These are phyloP conservation scores for Glaucomys volans DNA, from an alignment of 2,113 vertebrate genomes.

Conservation along the genomic window DNA sequence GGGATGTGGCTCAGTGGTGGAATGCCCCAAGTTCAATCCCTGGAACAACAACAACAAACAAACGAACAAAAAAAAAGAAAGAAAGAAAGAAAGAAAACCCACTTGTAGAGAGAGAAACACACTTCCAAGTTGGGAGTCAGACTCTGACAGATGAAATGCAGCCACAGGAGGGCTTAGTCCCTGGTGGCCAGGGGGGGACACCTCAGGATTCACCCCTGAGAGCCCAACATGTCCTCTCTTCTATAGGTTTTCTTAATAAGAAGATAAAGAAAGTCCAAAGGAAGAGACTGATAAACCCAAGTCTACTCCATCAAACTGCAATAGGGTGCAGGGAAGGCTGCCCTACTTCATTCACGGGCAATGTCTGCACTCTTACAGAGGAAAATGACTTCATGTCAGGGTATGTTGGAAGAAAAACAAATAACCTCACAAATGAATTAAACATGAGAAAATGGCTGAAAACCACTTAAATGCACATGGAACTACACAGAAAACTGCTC, in stretches of 20 bases:
- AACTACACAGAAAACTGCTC: neutral
- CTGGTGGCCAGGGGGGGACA: too few species aligned
- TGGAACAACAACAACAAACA: too few species aligned
- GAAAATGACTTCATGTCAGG: neutral
- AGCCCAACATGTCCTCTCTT: too few species aligned
- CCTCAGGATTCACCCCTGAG: too few species aligned
- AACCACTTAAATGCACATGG: neutral
- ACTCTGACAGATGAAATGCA: too few species aligned
- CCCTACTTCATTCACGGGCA: neutral
- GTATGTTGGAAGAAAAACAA: neutral
- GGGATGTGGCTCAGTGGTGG: too few species aligned
- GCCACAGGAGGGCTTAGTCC: too few species aligned
- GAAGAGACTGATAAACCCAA: neutral
- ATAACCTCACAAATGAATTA: neutral
- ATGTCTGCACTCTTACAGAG: neutral
- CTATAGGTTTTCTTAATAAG: neutral
- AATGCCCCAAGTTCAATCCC: too few species aligned
- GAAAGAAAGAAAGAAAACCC: too few species aligned
- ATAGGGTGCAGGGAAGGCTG: neutral
- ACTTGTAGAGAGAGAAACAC: too few species aligned
- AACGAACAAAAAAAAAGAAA: too few species aligned
- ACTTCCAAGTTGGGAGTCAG: too few species aligned
- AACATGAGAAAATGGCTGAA: neutral
- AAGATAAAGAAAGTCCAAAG: neutral
- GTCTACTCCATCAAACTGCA: neutral